Conservation (phyloP, 2,797 vertebrate genomes). For the Microcaecilia unicolor region DNA sequence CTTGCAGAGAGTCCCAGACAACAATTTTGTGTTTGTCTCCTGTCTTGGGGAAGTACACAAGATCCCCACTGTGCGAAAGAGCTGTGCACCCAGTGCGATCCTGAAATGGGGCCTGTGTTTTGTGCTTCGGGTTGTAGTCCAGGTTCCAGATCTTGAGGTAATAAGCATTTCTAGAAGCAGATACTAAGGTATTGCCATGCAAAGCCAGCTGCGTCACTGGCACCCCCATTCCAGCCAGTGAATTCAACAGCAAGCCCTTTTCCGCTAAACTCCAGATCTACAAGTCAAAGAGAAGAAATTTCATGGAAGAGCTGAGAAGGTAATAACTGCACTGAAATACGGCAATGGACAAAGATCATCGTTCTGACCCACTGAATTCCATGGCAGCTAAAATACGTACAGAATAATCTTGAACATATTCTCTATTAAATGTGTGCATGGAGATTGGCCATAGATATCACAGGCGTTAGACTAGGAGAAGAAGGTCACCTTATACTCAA, state of each 20-base stretch:
- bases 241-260: conserved; percentile 51
- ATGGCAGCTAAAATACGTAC: no score
- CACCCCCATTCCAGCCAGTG: conserved; percentile 47
- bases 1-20: conserved; percentile 59
- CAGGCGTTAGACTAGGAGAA: no score
- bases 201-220: conserved; percentile 42
- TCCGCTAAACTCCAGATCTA: conserved; percentile 72
- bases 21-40: conserved; percentile 52
- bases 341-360: no score
- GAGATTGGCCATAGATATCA: no score
- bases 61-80: conserved; percentile 42
- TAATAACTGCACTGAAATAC: no score
- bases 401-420: no score
- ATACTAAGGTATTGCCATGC: conserved; percentile 39
- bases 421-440: no score
- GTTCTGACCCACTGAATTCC: no score
- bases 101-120: conserved; percentile 34
- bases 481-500: no score
- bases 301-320: neutral
- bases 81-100: conserved; percentile 40
- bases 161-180: conserved; percentile 40
- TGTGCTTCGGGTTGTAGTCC: conserved; percentile 32
- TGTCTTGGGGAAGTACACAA: conserved; percentile 53
- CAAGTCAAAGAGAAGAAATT: neutral
- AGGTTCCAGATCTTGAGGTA: conserved; percentile 61